Conservation (phyloP, 2,888 invertebrate genomes). For the Cancer borealis region DNA sequence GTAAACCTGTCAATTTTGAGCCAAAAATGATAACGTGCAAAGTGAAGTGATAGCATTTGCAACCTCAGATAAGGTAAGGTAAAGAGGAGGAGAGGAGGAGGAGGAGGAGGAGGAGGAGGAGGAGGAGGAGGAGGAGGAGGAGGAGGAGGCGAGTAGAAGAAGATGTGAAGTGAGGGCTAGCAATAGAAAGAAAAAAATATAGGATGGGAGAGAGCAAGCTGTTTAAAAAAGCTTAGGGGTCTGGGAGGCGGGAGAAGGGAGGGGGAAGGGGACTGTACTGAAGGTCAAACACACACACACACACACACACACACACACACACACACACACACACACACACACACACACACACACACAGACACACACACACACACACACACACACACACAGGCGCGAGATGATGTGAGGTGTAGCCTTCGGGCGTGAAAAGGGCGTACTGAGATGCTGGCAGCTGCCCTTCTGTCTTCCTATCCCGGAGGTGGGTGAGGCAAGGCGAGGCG, state of each 20-base stretch:
- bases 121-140: not conserved
- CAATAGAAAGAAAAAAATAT: too few relatives aligned
- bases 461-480: not conserved
- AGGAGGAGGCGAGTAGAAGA: not conserved
- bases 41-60: not conserved
- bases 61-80: not conserved
- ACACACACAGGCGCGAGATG: not conserved
- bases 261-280: too few relatives aligned
- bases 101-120: not conserved
- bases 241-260: too few relatives aligned
- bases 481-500: not conserved
- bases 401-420: conserved; percentile 7
- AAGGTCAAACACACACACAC: too few relatives aligned
- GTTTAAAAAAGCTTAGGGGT: too few relatives aligned
- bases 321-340: not conserved
- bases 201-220: not conserved
- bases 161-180: not conserved
- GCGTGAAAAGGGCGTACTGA: conserved; percentile 6
- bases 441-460: not conserved
- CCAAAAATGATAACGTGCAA: not conserved
- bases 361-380: conserved; percentile 1
- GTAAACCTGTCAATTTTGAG: not conserved
- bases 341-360: not conserved
- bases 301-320: not conserved
- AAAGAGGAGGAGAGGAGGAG: not conserved